Evolutionary conservation across 1,140 invertebrate genomes (phyloP).

Genomic region (Sinella curviseta): DNA sequence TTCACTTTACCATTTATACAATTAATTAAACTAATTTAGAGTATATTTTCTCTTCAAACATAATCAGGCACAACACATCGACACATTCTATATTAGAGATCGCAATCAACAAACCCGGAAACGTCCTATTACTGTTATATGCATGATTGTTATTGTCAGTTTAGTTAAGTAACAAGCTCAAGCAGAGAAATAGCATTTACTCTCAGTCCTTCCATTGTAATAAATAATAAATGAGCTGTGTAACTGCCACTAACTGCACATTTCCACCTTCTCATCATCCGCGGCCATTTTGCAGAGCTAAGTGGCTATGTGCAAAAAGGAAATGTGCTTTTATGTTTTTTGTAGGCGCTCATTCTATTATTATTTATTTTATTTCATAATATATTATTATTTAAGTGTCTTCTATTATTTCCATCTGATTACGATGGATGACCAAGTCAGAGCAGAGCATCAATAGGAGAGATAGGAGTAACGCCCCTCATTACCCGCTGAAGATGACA

Average conservation of each 20-base stretch:
- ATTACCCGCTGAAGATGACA: not conserved
- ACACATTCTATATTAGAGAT: too few relatives aligned
- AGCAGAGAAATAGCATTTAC: not conserved
- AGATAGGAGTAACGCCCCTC: conserved; percentile 5
- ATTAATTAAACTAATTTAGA: not conserved
- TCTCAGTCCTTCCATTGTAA: not conserved
- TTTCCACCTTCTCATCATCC: too few relatives aligned
- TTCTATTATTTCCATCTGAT: not conserved
- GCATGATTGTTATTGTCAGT: not conserved
- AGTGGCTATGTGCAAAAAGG: too few relatives aligned
- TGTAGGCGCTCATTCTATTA: too few relatives aligned
- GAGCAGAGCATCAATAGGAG: not conserved
- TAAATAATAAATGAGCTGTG: not conserved
- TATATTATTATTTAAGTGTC: not conserved
- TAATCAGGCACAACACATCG: too few relatives aligned
- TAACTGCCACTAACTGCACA: too few relatives aligned
- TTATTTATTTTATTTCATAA: not conserved
- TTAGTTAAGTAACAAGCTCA: not conserved
- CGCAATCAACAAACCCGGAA: not conserved
- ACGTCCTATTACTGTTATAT: not conserved
- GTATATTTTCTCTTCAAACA: too few relatives aligned
- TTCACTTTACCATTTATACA: not conserved
- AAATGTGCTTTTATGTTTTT: too few relatives aligned
- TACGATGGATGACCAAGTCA: conserved; percentile 15
- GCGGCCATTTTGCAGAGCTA: too few relatives aligned